A percentile compares a stretch with the other conserved stretches of the same genome.
phyloP scores from a whole-genome alignment of 2,797 vertebrate species.

The Hipposideros larvatus region DNA sequence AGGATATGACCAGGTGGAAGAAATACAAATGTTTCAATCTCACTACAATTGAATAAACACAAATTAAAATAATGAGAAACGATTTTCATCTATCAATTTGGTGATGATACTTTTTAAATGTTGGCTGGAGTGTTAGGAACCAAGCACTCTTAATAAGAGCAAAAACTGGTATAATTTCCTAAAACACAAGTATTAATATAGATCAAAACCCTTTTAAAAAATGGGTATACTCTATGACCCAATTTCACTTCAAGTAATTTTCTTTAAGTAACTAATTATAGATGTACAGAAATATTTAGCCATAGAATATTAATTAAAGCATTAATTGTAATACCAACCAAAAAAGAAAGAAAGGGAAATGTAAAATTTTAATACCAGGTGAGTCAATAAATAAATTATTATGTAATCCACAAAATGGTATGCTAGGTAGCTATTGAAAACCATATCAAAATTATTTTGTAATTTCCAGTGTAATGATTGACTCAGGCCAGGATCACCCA shows the following conservation, averaged over 20 bases:
- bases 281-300: not conserved
- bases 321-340: not conserved
- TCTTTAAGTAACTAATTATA: conserved; percentile 5
- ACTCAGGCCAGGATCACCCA: not conserved
- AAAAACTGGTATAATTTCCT: not conserved
- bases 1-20: not conserved
- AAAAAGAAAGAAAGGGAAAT: not conserved
- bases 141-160: not conserved
- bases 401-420: not conserved
- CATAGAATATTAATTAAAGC: not conserved
- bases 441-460: not conserved
- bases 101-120: not conserved
- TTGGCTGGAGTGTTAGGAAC: not conserved
- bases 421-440: not conserved
- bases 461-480: not conserved
- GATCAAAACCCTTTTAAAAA: conserved; percentile 24
- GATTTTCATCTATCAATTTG: not conserved
- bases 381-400: not conserved
- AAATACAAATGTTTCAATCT: not conserved
- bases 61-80: conserved; percentile 46
- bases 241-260: conserved; percentile 31
- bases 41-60: not conserved
- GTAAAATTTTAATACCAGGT: not conserved
- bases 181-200: not conserved
- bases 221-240: not conserved